Conservation (phyloP, 2,113 vertebrate species). For the Brachyhypopomus gauderio region DNA sequence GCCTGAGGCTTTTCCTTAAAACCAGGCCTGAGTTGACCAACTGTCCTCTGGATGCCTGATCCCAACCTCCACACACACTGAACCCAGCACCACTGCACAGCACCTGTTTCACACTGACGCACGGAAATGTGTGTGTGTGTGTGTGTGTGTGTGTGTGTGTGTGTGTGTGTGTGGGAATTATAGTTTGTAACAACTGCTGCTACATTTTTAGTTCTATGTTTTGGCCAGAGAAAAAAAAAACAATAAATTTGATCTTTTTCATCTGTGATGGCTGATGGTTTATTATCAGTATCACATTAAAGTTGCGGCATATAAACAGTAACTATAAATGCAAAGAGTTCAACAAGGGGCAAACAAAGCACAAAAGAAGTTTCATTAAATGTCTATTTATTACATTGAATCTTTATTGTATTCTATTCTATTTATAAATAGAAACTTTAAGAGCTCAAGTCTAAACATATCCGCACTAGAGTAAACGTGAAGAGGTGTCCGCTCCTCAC, state of each 20-base stretch:
- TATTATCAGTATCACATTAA: too few species aligned
- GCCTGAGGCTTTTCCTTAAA: neutral
- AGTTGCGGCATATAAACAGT: neutral
- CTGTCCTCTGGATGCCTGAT: conserved; percentile 37
- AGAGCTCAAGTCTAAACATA: too few species aligned
- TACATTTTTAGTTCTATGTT: neutral
- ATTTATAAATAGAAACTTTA: too few species aligned
- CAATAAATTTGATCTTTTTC: neutral
- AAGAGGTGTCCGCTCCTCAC: too few species aligned
- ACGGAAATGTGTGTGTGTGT: conserved; percentile 18
- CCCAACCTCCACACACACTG: conserved; percentile 53
- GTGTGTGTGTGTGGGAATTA: neutral
- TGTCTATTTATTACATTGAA: too few species aligned
- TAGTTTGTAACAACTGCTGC: conserved; percentile 9
- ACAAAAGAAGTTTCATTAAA: too few species aligned
- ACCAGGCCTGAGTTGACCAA: conserved; percentile 15
- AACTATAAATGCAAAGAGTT: too few species aligned
- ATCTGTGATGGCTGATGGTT: too few species aligned
- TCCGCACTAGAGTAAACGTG: too few species aligned
- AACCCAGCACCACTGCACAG: conserved; percentile 39
- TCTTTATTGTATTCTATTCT: too few species aligned
- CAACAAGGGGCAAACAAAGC: too few species aligned
- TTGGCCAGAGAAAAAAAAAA: neutral
- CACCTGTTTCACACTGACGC: conserved; percentile 53
- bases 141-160: neutral